A percentile compares a stretch with the other conserved stretches of the same genome.
phyloP scores from a whole-genome alignment of 1,140 invertebrate species.

The Zeugodacus cucurbitae region DNA sequence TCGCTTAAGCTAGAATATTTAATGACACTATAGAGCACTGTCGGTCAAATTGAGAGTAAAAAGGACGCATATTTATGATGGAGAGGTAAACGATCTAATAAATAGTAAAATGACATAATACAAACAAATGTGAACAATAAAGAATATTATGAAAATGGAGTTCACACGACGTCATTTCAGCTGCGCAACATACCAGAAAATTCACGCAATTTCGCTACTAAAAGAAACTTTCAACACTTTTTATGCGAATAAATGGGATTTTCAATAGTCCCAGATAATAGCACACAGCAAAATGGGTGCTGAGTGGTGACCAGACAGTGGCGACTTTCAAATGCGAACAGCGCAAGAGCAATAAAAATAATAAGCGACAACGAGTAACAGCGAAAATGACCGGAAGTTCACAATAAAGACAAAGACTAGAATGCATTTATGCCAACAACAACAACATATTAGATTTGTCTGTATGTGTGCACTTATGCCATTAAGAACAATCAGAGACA shows the following conservation, averaged over 20 bases:
- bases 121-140: no score
- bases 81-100: no score
- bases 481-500: background rate
- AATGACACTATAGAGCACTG: no score
- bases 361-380: background rate
- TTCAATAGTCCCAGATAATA: background rate
- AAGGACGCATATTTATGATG: no score
- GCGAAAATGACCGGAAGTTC: background rate
- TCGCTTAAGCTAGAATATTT: no score
- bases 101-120: no score
- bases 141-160: no score
- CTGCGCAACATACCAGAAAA: no score
- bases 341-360: background rate
- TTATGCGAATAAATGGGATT: background rate
- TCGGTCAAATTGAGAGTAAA: no score
- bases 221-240: background rate
- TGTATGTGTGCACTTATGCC: background rate
- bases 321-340: background rate
- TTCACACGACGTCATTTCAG: no score
- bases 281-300: background rate
- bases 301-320: background rate
- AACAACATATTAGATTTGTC: background rate
- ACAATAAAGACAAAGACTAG: conserved; percentile 22
- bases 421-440: background rate
- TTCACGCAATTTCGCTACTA: no score